Evolutionary conservation across 2,797 vertebrate species (phyloP), one percentile per base, ranked within the genome.

Genomic region (Cynodonichthys magdalenae): DNA sequence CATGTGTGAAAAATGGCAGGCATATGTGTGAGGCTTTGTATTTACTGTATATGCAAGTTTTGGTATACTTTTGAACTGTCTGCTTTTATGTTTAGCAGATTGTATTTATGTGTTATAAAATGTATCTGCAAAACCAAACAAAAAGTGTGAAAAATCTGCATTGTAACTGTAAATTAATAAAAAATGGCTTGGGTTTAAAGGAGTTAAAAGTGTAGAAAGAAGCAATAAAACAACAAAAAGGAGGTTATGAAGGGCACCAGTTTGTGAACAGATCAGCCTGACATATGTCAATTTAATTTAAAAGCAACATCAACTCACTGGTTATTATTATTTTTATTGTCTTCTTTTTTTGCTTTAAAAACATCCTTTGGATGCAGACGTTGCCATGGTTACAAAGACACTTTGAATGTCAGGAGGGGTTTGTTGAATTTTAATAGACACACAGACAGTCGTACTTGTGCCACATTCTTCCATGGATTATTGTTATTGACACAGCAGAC

Each of bases 371-470:
- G 62, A 74, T 74, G 63, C 69, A 77, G 49, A 41, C 10, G 64
- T 81, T 65, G 3, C 77, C 59, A 80, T 82, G 81, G 84, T 71
- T 70, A 87, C 83, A 46, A 18, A 78, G 64, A 79, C 75, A 72
- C 64, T 80, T 71, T 75, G 65, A 75, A 79, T 83, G 66, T 79
- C 74, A 60, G 42, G 34, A 57, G 17, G 31, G 57, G 48, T 57
- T 57, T 67, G 60, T 39, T 66, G 61, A 78, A 70, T 79, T 77
- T 64, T 71, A 53, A 81, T 58, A 58, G 51, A 68, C 64, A 57
- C 54, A 39, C 41, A 53, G 19, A 44, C 41, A 68, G 59, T 49
- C 48, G 46, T 24, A 49, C n/a, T 20, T 39, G 17, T 41, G 31
- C 17, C 68, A 50, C 18, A 41, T 5, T 15, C 49, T 61, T 28